Conservation (phyloP, 2,888 invertebrate genomes). For the Tanytarsus gracilentus region DNA sequence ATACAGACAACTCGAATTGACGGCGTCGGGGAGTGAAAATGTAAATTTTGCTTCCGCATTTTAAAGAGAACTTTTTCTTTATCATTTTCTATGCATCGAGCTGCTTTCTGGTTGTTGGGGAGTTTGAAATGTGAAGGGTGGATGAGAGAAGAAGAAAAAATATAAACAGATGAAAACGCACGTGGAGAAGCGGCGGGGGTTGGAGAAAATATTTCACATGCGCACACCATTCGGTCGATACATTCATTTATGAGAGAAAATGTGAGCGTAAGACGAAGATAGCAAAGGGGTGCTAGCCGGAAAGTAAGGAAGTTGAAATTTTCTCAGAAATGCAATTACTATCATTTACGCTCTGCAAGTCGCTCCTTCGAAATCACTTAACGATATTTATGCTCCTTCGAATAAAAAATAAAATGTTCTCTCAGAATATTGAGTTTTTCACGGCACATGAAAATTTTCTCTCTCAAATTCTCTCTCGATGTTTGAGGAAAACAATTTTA, state of each 20-base stretch:
- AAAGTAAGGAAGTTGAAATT: no score
- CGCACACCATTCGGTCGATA: slow-evolving; percentile 23
- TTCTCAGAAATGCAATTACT: no score
- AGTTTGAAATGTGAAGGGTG: not conserved
- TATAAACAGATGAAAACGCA: slow-evolving; percentile 14
- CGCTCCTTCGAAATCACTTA: no score
- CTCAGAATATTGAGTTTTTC: no score
- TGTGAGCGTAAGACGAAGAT: no score
- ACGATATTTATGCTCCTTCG: no score
- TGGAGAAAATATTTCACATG: not conserved
- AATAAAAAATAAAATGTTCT: no score
- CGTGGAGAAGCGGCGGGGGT: slow-evolving; percentile 7
- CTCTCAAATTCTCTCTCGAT: not conserved
- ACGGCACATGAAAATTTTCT: not conserved
- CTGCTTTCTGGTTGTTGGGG: not conserved
- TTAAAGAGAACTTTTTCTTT: not conserved
- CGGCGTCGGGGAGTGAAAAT: not conserved
- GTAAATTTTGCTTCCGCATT: not conserved
- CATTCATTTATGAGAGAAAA: not conserved
- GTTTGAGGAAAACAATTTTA: not conserved
- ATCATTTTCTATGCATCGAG: not conserved
- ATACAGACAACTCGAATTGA: no score
- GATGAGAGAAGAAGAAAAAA: slow-evolving; percentile 7
- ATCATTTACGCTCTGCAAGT: no score
- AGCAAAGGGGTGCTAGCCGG: no score